Percentiles rank a stretch among this genome's conserved stretches.
These are phyloP conservation scores for Tachypleus tridentatus DNA, from an alignment of 1,140 invertebrate species.

Conservation along the genomic window DNA sequence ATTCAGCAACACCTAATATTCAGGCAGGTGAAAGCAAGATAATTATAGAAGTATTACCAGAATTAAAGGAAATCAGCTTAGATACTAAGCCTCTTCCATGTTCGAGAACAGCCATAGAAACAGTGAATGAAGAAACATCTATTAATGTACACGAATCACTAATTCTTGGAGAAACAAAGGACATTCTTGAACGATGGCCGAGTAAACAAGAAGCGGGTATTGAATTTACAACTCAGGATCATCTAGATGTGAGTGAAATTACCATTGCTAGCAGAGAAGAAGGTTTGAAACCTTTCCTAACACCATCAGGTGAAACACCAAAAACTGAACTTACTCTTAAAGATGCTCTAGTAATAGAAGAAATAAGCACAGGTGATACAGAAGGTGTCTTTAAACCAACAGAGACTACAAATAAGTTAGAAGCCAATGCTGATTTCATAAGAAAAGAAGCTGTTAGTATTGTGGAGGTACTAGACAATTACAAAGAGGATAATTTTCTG, in stretches of 20 bases:
- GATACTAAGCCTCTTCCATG: no score
- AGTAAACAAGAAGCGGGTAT: slow-evolving; percentile 3
- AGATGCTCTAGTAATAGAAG: slow-evolving; percentile 18
- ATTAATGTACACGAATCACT: slow-evolving; percentile 10
- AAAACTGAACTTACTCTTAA: slow-evolving; percentile 28
- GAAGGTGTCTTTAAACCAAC: slow-evolving; percentile 9
- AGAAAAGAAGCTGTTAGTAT: no score
- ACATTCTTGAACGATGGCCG: slow-evolving; percentile 2
- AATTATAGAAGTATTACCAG: no score
- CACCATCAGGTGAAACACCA: slow-evolving; percentile 28
- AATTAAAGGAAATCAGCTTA: no score
- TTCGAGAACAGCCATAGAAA: slow-evolving; percentile 3
- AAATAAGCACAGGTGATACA: slow-evolving; percentile 9
- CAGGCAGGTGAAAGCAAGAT: no score
- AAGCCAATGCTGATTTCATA: no score
- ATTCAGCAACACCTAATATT: no score
- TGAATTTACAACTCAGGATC: slow-evolving; percentile 6
- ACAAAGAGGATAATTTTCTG: slow-evolving; percentile 6
- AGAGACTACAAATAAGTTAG: slow-evolving; percentile 6
- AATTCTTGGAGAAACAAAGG: slow-evolving; percentile 12
- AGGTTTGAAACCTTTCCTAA: not conserved
- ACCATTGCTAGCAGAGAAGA: slow-evolving; percentile 7
- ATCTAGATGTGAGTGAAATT: slow-evolving; percentile 10
- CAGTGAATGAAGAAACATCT: slow-evolving; percentile 2
- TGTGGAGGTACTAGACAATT: no score